Conservation (phyloP, 1,140 invertebrate genomes). For the Apis florea region DNA sequence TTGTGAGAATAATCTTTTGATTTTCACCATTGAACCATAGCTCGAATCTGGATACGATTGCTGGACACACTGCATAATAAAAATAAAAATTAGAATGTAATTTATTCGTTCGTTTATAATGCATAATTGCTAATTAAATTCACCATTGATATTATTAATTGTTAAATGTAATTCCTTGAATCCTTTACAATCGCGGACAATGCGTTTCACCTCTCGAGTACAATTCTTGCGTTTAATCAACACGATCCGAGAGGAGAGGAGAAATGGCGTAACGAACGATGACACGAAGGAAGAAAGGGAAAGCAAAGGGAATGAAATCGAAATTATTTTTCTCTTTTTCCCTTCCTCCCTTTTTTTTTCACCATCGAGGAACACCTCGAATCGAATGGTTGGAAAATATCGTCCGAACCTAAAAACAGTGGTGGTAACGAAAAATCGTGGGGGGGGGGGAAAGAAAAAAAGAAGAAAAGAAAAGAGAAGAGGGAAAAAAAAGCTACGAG, state of each 20-base stretch:
- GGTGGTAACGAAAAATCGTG: neutral
- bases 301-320: constrained; percentile 29
- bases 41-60: too few species aligned
- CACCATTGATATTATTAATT: too few species aligned
- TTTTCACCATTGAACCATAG: too few species aligned
- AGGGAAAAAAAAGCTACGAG: neutral
- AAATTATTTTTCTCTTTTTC: constrained; percentile 30
- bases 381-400: neutral
- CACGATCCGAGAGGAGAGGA: neutral
- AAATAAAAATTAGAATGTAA: too few species aligned
- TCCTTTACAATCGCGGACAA: too few species aligned
- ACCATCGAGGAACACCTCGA: neutral
- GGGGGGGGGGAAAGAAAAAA: too few species aligned
- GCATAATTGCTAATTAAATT: too few species aligned
- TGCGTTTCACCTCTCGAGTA: too few species aligned
- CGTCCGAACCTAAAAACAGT: neutral
- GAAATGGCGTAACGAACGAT: constrained; percentile 7
- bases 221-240: constrained; percentile 29
- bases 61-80: too few species aligned
- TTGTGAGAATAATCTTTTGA: too few species aligned
- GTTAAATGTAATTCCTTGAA: too few species aligned
- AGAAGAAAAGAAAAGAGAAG: neutral
- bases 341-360: neutral
- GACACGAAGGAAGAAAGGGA: neutral
- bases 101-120: too few species aligned